Base-by-base conservation (phyloP, 1,140 invertebrate genomes). In the Venturia canescens region DNA sequence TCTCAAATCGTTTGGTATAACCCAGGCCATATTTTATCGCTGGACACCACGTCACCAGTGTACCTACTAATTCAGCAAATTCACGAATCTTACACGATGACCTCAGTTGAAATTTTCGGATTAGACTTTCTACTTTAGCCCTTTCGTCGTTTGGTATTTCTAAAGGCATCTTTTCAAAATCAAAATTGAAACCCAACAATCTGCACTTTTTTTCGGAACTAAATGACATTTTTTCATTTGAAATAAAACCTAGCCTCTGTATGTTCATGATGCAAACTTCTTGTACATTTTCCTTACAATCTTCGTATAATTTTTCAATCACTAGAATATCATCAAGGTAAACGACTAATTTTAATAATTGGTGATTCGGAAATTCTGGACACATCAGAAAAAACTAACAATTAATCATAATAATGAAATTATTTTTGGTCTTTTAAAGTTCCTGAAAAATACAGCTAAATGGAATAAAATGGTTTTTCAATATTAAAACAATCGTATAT, bases 181-280 rank as follows among this genome's bases (percentile, higher is more conserved):
- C 79, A 31, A 85, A 83, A 18, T 83, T 76, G 78, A 88, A 88
- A 3, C 87, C 82, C 76, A 88, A 63, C 82, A 84, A 86, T 78
- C 74, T 81, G 26, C 77, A 81, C 3, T 3, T 70, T 21, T 67
- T 67, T 13, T 27, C 15, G 84, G 78, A 21, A 67, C n/a, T 34
- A 84, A 48, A 15, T 72, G 57, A 82, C 75, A 78, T 80, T 84
- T 84, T 53, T 70, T 38, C 0, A 81, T 86, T 88, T n/a, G 86
- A 77, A 60, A 83, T 71, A 67, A 88, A 86, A 16, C 87, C 86
- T 48, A 87, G 78, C 0, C 31, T 81, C 71, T 80, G 16, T n/a
- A 87, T 50, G 13, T 21, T 72, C 27, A 72, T 29, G 27, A 72
- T 29, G 27, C 27, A 60, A 5, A 84, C n/a, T 26, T 75, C 23